Conservation (phyloP, 2,113 vertebrate genomes). For the Rhea pennata region DNA sequence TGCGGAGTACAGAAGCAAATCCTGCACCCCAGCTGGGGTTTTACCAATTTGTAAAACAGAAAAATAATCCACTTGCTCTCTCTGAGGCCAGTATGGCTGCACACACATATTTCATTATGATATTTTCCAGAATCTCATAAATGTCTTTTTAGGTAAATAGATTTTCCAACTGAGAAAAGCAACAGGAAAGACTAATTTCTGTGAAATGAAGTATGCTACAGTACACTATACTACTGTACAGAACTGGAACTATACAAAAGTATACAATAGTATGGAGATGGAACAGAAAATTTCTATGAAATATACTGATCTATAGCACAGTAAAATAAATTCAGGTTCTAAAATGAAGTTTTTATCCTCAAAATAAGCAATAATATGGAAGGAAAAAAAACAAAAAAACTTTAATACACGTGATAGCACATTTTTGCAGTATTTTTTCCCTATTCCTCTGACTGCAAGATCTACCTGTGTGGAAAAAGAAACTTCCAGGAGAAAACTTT, state of each 20-base stretch:
- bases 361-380: background rate
- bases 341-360: background rate
- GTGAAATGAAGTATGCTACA: background rate
- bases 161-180: background rate
- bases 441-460: background rate
- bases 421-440: background rate
- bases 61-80: background rate
- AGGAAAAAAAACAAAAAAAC: fast-evolving
- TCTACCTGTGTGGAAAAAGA: background rate
- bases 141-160: background rate
- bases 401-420: background rate
- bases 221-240: background rate
- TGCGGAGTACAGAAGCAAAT: background rate
- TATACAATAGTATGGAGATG: background rate
- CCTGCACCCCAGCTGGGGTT: background rate
- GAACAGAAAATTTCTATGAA: background rate
- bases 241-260: background rate
- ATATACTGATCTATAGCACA: background rate
- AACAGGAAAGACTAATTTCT: background rate
- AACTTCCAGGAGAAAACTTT: background rate
- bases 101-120: fast-evolving
- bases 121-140: background rate
- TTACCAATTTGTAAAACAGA: background rate
- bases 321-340: background rate
- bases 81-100: background rate